Evolutionary conservation across 2,797 vertebrate species (phyloP), one percentile per base, ranked within the genome.

Genomic region (Scolopax bukidnonensis): DNA sequence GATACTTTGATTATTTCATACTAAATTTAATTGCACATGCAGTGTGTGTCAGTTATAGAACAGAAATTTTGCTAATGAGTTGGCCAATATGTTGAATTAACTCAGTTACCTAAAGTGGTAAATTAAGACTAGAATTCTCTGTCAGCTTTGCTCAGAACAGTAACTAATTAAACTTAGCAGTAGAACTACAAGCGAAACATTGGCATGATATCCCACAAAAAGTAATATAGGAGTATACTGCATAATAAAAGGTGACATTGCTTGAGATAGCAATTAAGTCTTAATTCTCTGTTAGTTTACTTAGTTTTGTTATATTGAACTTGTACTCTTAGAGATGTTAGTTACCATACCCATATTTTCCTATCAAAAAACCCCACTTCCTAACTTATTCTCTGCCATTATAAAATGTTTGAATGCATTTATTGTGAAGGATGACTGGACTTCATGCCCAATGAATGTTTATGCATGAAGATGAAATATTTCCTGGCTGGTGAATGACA

Each of bases 161-260:
- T 27, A 87, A 21, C 15, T 89, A 92, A 96, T 89, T 95, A 87
- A 94, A 80, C 19, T 43, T 94, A 89, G n/a, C 50, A 64, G 36
- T 24, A 87, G 73, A 86, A 24, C 50, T 23, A 12, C 50, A 67
- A 28, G 48, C 90, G 57, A 95, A 87, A 73, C 5, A 11, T 16
- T 67, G 69, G 28, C 5, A 7, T 59, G 73, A 53, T 76, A 69
- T 32, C 23, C 25, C 63, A 87, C 54, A 74, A 45, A 95, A 94
- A 93, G 56, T 16, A 82, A 30, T 33, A 76, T 28, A 71, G 45
- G 43, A 24, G 11, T 79, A 51, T 24, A 18, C 19, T 54, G 25
- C 16, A 51, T 50, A 67, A 87, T 74, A 90, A 60, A 75, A 83
- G 6, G 51, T 68, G 17, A 2, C 4, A 2, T 23, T 80, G 5